Conservation (phyloP, 2,888 invertebrate species). For the Dusona sp. region DNA sequence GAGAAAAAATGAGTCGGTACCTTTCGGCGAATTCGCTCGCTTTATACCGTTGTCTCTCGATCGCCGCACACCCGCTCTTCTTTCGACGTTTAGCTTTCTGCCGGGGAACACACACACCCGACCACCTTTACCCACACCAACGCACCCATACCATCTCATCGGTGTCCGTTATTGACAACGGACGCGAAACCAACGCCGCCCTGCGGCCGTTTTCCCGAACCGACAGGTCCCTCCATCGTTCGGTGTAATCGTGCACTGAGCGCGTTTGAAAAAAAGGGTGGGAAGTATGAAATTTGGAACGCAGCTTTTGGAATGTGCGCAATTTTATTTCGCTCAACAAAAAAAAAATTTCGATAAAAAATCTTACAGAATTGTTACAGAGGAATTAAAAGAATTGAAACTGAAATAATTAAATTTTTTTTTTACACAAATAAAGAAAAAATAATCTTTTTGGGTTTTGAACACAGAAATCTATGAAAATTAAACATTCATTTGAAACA, state of each 20-base stretch:
- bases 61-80: slow-evolving; percentile 39
- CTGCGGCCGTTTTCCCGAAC: slow-evolving; percentile 65
- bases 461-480: neutral
- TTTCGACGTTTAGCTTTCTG: slow-evolving; percentile 70
- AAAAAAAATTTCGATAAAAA: neutral
- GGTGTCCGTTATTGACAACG: slow-evolving; percentile 82
- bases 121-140: neutral
- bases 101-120: slow-evolving; percentile 67
- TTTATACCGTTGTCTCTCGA: slow-evolving; percentile 1
- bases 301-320: neutral
- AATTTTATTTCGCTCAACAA: neutral
- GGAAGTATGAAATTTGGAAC: slow-evolving; percentile 1
- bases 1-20: slow-evolving; percentile 2
- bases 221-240: slow-evolving; percentile 71
- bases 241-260: neutral
- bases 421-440: neutral
- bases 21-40: slow-evolving; percentile 45
- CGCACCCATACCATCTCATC: neutral
- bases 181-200: slow-evolving; percentile 78
- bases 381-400: too few relatives aligned
- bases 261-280: slow-evolving; percentile 24
- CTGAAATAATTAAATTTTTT: neutral
- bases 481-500: neutral
- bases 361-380: too few relatives aligned
- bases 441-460: neutral